A percentile compares a stretch with the other conserved stretches of the same genome.
Evolutionary conservation across 2,888 invertebrate genomes (phyloP).

Genomic region (Erebia ligea): DNA sequence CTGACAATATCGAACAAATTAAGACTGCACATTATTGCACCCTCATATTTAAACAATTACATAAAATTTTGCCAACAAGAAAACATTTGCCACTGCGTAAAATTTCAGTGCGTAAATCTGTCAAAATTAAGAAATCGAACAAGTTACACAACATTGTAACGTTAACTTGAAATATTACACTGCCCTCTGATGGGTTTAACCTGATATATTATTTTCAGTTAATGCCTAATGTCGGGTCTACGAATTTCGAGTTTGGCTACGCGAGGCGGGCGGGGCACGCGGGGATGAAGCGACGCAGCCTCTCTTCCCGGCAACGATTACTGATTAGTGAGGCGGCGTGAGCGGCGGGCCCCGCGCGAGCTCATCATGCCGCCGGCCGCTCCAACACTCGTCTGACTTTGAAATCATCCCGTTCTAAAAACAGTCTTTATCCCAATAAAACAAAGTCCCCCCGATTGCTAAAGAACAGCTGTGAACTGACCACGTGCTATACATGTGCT

Average conservation of each 20-base stretch:
- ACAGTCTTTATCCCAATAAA: slow-evolving; percentile 28
- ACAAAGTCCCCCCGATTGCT: slow-evolving; percentile 42
- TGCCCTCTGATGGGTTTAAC: no score
- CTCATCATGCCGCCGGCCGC: slow-evolving; percentile 64
- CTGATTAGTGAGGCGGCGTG: slow-evolving; percentile 83
- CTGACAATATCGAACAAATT: no score
- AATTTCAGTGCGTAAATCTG: no score
- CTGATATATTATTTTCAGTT: slow-evolving; percentile 3
- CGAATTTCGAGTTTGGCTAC: slow-evolving; percentile 54
- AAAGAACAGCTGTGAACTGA: slow-evolving; percentile 63
- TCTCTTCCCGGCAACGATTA: slow-evolving; percentile 83
- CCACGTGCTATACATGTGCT: slow-evolving; percentile 68
- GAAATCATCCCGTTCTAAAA: slow-evolving; percentile 30
- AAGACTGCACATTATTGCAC: no score
- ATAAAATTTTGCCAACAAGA: no score
- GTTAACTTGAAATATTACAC: no score
- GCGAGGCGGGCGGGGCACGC: slow-evolving; percentile 56
- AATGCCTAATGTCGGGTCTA: slow-evolving; percentile 45
- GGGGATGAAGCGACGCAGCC: slow-evolving; percentile 72
- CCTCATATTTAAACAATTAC: no score
- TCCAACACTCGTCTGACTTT: slow-evolving; percentile 40
- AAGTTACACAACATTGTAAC: no score
- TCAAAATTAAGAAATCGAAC: no score
- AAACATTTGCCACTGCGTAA: no score
- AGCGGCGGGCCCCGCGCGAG: slow-evolving; percentile 71